Conservation (phyloP, 2,113 vertebrate species). For the Leiothrix lutea region DNA sequence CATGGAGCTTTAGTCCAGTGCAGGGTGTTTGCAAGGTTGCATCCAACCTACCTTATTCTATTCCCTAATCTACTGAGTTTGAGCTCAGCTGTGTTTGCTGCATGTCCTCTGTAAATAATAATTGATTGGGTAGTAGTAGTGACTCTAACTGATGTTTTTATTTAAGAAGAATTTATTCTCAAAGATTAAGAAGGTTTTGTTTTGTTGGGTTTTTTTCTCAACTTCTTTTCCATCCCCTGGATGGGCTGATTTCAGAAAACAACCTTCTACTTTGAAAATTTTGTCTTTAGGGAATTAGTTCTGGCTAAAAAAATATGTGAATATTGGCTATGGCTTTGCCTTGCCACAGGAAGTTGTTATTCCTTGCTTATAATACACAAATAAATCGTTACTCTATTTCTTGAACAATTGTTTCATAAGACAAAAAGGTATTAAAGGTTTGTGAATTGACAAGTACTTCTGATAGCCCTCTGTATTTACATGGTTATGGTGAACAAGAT, state of each 20-base stretch:
- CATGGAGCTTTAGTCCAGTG: neutral
- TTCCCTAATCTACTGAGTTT: neutral
- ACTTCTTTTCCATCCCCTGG: neutral
- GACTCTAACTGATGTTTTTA: neutral
- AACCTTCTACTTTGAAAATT: neutral
- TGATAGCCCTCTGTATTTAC: neutral
- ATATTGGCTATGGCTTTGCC: neutral
- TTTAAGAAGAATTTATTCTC: neutral
- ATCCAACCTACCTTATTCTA: neutral
- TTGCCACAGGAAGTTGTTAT: neutral
- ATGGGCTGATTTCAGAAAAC: neutral
- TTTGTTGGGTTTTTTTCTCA: accelerated
- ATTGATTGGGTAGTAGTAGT: neutral
- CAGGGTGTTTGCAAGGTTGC: neutral
- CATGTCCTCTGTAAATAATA: neutral
- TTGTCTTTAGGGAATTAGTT: neutral
- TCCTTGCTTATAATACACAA: neutral
- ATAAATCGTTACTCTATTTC: neutral
- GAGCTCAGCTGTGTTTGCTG: neutral
- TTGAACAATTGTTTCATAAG: neutral
- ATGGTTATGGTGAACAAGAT: neutral
- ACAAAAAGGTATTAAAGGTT: neutral
- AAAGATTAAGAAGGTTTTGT: neutral
- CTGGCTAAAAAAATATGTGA: neutral
- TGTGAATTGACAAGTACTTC: neutral